These are phyloP conservation scores for Andrena bicolor DNA, from an alignment of 2,888 invertebrate species.

Conservation along the genomic window DNA sequence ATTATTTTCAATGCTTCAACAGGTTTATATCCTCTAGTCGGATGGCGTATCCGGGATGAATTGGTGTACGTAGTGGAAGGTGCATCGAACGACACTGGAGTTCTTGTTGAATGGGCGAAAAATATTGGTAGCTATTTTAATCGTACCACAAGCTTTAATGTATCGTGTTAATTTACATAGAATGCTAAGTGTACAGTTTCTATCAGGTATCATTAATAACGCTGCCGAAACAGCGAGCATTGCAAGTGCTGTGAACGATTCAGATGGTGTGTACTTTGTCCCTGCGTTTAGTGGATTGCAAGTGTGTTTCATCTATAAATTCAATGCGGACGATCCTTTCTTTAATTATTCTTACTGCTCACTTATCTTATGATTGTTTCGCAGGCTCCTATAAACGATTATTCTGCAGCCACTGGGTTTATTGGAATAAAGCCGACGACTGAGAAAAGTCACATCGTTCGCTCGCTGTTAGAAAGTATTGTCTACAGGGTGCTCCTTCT, in stretches of 20 bases:
- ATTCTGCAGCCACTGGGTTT: slow-evolving; percentile 93
- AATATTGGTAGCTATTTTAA: slow-evolving; percentile 86
- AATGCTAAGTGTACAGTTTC: slow-evolving; percentile 9
- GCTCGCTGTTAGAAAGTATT: slow-evolving; percentile 94
- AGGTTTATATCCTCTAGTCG: slow-evolving; percentile 96
- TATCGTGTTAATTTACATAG: background rate
- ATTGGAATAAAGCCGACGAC: slow-evolving; percentile 92
- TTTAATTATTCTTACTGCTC: background rate
- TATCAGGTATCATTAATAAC: slow-evolving; percentile 88
- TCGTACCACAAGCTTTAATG: background rate
- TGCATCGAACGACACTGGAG: slow-evolving; percentile 94
- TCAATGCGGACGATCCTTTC: background rate
- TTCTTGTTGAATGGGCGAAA: slow-evolving; percentile 94
- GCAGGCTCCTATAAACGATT: slow-evolving; percentile 96
- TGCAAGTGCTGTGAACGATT: slow-evolving; percentile 89
- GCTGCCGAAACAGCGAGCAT: slow-evolving; percentile 89
- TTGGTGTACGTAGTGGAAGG: slow-evolving; percentile 94
- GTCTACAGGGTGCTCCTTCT: slow-evolving; percentile 93
- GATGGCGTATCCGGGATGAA: slow-evolving; percentile 90
- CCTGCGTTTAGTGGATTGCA: slow-evolving; percentile 96
- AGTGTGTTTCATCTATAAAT: slow-evolving; percentile 86
- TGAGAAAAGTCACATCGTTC: slow-evolving; percentile 91
- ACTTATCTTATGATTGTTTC: background rate
- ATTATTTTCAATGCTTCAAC: slow-evolving; percentile 14
- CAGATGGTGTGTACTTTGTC: slow-evolving; percentile 93